Evolutionary conservation across 2,113 vertebrate species (phyloP).

Genomic region (Apodemus speciosus): DNA sequence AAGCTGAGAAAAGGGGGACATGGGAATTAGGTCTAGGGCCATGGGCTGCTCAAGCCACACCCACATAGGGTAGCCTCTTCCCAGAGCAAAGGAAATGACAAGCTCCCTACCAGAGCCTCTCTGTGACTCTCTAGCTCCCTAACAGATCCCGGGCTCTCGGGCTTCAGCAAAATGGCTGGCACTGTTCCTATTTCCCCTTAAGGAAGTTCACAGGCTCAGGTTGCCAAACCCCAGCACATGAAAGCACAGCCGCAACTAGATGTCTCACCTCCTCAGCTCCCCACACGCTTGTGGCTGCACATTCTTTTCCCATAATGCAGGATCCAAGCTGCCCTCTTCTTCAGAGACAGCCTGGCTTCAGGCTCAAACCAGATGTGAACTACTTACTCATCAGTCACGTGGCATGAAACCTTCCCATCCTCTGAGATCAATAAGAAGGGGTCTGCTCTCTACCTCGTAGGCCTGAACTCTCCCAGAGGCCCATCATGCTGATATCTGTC

Average conservation of each 20-base stretch:
- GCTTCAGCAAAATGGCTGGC: background rate
- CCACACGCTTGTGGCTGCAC: background rate
- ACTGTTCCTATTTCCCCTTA: background rate
- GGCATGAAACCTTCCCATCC: too few relatives aligned
- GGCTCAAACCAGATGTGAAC: background rate
- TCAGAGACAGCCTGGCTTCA: background rate
- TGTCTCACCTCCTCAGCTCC: background rate
- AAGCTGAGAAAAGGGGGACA: constrained; percentile 80
- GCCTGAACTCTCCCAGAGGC: background rate
- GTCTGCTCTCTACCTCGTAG: background rate
- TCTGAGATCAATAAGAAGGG: background rate
- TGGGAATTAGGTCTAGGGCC: too few relatives aligned
- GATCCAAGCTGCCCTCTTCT: background rate
- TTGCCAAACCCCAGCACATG: background rate
- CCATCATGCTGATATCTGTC: too few relatives aligned
- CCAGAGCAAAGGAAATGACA: background rate
- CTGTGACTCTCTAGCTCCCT: background rate
- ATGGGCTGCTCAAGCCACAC: background rate
- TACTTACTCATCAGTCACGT: background rate
- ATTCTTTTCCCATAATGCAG: background rate
- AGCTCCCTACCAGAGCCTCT: background rate
- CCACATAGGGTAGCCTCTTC: too few relatives aligned
- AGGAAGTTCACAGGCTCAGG: background rate
- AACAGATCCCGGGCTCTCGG: background rate
- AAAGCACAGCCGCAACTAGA: background rate